Evolutionary conservation across 2,113 vertebrate species (phyloP).

Genomic region (Amazona vittata): DNA sequence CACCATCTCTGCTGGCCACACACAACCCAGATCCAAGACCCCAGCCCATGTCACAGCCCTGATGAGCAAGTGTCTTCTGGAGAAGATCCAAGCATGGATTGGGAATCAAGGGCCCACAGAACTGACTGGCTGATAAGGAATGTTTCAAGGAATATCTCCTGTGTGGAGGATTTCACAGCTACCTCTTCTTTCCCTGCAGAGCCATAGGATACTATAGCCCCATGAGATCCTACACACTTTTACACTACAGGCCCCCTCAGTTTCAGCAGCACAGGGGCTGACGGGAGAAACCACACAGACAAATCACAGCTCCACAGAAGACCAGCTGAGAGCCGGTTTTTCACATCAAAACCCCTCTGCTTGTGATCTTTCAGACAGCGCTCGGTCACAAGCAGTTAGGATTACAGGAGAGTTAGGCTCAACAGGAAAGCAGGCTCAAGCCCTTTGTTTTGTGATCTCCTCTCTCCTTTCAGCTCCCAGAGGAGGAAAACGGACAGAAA

Average conservation of each 20-base stretch:
- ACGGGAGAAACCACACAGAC: background rate
- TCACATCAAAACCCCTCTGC: background rate
- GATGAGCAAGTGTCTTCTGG: too few species aligned
- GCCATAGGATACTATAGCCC: background rate
- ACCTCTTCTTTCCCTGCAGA: background rate
- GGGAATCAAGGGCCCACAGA: background rate
- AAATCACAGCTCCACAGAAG: background rate
- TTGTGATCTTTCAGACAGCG: background rate
- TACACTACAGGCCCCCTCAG: too few species aligned
- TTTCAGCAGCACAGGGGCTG: background rate
- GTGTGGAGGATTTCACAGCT: background rate
- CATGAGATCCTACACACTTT: background rate
- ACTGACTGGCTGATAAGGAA: background rate
- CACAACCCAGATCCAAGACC: too few species aligned
- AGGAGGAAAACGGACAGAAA: background rate
- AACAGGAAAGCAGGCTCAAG: background rate
- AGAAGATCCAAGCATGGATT: background rate
- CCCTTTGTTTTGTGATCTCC: background rate
- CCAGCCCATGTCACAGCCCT: background rate
- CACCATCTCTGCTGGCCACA: background rate
- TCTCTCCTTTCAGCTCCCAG: background rate
- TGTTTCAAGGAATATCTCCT: background rate
- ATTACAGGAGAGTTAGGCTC: background rate
- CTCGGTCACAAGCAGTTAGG: background rate
- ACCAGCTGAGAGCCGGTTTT: background rate